Percentiles rank a stretch among this genome's conserved stretches.
Evolutionary conservation across 2,113 vertebrate genomes (phyloP).

Genomic region (Acanthisitta chloris): DNA sequence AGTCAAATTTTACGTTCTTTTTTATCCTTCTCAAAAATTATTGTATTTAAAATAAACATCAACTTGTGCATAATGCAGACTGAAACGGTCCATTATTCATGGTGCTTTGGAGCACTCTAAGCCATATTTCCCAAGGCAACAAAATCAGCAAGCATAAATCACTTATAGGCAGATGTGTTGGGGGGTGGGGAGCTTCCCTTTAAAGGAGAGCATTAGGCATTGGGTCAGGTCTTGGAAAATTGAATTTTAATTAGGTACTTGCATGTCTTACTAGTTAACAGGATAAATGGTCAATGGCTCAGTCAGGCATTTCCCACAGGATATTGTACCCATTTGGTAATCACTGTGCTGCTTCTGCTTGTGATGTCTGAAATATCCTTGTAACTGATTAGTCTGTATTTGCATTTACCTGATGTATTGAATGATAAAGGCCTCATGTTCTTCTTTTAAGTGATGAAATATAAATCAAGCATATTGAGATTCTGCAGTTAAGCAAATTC

Average conservation of each 20-base stretch:
- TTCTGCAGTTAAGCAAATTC: background rate
- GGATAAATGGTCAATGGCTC: background rate
- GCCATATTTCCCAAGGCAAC: background rate
- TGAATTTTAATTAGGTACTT: constrained; percentile 54
- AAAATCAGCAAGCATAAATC: constrained; percentile 15
- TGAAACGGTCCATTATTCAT: background rate
- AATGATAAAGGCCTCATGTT: background rate
- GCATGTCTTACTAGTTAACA: constrained; percentile 24
- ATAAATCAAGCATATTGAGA: background rate
- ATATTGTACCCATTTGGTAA: background rate
- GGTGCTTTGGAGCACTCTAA: background rate
- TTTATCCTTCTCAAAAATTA: background rate
- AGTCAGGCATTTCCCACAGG: constrained; percentile 1
- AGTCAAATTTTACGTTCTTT: background rate
- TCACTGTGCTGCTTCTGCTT: background rate
- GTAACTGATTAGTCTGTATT: background rate
- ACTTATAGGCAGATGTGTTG: background rate
- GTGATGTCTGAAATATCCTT: background rate
- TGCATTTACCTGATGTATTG: background rate
- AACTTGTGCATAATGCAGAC: background rate
- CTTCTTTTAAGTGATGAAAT: background rate
- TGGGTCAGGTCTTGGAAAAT: constrained; percentile 34
- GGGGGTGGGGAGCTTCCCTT: background rate
- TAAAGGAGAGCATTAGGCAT: background rate
- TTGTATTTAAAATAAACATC: background rate